Evolutionary conservation across 2,797 vertebrate genomes (phyloP), one percentile per base, ranked within the genome.

Genomic region (Myripristis murdjan): DNA sequence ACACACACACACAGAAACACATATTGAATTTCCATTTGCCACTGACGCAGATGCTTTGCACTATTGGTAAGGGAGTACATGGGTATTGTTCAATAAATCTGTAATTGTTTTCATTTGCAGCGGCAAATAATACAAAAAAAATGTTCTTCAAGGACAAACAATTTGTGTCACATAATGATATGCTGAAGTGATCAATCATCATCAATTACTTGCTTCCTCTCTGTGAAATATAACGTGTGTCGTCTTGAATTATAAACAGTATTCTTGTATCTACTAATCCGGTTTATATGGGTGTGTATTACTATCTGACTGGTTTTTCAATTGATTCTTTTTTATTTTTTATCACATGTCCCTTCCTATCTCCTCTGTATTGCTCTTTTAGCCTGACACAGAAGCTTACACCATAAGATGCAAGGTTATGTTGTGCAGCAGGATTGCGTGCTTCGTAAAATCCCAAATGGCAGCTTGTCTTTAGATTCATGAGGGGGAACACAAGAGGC

Each of bases 401-500:
- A 16, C 14, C 35, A 23, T 55, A 51, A n/a, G 31, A 26, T 16
- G n/a, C 14, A 10, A 16, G 33, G 11, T 28, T 20, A 3, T 0
- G 5, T 1, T 44, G 48, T 71, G 66, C 46, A 56, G 68, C 11
- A 10, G 37, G 44, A 35, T 56, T 47, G 31, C 59, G 28, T 58
- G 12, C 1, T 49, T 44, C 4, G 5, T 75, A 15, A 64, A 86
- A 66, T 66, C 82, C 70, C 75, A 39, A 48, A 60, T 58, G 66
- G 63, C 59, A 66, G n/a, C 75, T 65, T 64, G 69, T 75, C 41
- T 77, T 60, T 62, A 60, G 74, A 88, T 91, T 80, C 85, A 86
- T 73, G 65, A 15, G 22, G 44, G 43, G 59, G 62, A 56, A 84
- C 49, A 41, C 35, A 23, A 70, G 67, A 15, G 1, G 68, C 72